phyloP scores from a whole-genome alignment of 2,888 invertebrate genomes.

The Nomada fucata region DNA sequence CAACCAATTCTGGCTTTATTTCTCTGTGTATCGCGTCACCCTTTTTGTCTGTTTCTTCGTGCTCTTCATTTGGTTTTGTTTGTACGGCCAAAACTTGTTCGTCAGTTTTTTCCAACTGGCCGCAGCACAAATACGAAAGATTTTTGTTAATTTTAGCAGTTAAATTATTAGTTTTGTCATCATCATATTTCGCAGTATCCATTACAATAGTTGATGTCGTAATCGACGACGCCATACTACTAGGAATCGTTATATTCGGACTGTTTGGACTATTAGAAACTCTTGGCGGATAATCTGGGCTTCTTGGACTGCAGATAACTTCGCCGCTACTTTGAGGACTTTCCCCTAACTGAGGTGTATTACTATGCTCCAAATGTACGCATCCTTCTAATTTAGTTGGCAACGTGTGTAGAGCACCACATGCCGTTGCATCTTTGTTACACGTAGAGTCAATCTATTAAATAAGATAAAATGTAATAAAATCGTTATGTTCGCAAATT shows the following conservation, averaged over 20 bases:
- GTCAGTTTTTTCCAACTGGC: constrained; percentile 20
- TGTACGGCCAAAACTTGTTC: constrained; percentile 45
- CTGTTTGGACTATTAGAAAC: constrained; percentile 77
- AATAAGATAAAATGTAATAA: constrained; percentile 18
- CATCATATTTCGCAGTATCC: constrained; percentile 69
- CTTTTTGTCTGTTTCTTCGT: constrained; percentile 36
- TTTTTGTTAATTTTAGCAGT: constrained; percentile 37
- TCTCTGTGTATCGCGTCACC: constrained; percentile 45
- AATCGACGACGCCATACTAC: constrained; percentile 55
- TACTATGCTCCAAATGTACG: constrained; percentile 75
- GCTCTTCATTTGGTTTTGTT: constrained; percentile 35
- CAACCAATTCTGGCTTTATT: constrained; percentile 44
- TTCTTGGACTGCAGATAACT: constrained; percentile 79
- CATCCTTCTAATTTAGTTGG: constrained; percentile 74
- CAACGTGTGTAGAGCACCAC: constrained; percentile 54
- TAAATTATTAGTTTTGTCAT: constrained; percentile 42
- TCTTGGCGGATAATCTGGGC: constrained; percentile 81
- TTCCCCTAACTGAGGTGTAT: constrained; percentile 79
- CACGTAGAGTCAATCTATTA: constrained; percentile 69
- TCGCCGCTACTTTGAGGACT: constrained; percentile 79
- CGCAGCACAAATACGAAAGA: constrained; percentile 49
- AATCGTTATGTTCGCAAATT: not conserved
- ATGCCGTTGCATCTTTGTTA: constrained; percentile 63
- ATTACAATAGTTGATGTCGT: constrained; percentile 61
- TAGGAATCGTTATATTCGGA: constrained; percentile 72